Evolutionary conservation across 1,140 invertebrate genomes (phyloP).

Genomic region (Dreissena polymorpha): DNA sequence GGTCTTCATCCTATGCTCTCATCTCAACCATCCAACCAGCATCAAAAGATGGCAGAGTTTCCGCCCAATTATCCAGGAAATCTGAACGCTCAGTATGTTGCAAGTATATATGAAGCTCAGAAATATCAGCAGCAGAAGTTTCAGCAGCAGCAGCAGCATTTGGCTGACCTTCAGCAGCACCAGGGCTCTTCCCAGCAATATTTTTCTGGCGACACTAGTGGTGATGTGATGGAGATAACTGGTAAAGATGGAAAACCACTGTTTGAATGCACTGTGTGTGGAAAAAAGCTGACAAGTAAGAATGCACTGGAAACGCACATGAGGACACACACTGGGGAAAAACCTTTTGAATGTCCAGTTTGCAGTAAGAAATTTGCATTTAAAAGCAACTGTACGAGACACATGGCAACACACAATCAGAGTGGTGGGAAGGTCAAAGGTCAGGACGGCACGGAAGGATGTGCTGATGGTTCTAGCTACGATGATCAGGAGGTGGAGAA

Average conservation of each 20-base stretch:
- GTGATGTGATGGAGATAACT: not conserved
- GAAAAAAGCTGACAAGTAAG: slow-evolving; percentile 38
- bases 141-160: too few species aligned
- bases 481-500: not conserved
- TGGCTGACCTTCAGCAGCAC: too few species aligned
- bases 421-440: not conserved
- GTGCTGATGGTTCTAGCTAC: not conserved
- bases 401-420: slow-evolving; percentile 74
- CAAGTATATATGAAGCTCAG: too few species aligned
- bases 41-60: too few species aligned
- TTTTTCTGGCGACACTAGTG: not conserved
- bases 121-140: too few species aligned
- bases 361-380: slow-evolving; percentile 99
- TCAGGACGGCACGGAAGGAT: not conserved
- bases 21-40: too few species aligned
- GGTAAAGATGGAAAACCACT: slow-evolving; percentile 16
- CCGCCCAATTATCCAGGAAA: too few species aligned
- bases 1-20: too few species aligned
- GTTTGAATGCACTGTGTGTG: slow-evolving; percentile 36
- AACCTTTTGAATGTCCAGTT: slow-evolving; percentile 97
- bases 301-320: slow-evolving; percentile 83
- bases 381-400: slow-evolving; percentile 85
- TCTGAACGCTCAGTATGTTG: too few species aligned
- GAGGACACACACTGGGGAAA: slow-evolving; percentile 97
- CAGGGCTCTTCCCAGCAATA: not conserved